These are phyloP conservation scores for Colaptes auratus DNA, from an alignment of 2,113 vertebrate genomes.

Conservation along the genomic window DNA sequence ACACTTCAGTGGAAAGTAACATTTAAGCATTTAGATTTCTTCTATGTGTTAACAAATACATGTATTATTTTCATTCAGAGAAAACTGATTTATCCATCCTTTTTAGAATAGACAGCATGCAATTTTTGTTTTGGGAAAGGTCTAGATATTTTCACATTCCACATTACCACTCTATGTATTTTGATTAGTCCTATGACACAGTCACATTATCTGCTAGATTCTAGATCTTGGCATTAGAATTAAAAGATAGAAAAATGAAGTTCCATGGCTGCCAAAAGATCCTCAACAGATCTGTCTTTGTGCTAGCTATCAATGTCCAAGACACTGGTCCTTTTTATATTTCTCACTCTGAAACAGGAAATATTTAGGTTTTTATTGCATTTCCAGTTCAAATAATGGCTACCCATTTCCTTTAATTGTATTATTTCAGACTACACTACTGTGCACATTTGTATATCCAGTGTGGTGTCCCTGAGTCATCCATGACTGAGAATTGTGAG, in stretches of 20 bases:
- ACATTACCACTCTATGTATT: rapidly evolving
- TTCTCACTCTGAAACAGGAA: not conserved
- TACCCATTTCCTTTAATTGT: not conserved
- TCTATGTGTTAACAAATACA: not conserved
- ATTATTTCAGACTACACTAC: not conserved
- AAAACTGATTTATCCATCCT: not conserved
- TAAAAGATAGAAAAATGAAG: not conserved
- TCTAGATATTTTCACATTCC: not conserved
- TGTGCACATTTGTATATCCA: not conserved
- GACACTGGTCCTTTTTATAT: not conserved
- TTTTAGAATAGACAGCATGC: not conserved
- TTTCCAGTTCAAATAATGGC: not conserved
- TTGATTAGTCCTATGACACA: not conserved
- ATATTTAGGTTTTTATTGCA: not conserved
- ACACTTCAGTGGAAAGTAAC: rapidly evolving
- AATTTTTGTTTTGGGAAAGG: not conserved
- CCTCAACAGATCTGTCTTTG: not conserved
- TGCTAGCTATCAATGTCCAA: not conserved
- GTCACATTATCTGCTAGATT: not conserved
- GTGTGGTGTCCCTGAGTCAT: not conserved
- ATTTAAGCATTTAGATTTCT: not conserved
- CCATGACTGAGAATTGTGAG: not conserved
- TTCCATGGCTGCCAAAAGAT: not conserved
- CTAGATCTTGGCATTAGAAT: not conserved
- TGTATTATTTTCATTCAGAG: not conserved